Evolutionary conservation across 2,888 invertebrate species (phyloP).

Genomic region (Oxytorus armatus): DNA sequence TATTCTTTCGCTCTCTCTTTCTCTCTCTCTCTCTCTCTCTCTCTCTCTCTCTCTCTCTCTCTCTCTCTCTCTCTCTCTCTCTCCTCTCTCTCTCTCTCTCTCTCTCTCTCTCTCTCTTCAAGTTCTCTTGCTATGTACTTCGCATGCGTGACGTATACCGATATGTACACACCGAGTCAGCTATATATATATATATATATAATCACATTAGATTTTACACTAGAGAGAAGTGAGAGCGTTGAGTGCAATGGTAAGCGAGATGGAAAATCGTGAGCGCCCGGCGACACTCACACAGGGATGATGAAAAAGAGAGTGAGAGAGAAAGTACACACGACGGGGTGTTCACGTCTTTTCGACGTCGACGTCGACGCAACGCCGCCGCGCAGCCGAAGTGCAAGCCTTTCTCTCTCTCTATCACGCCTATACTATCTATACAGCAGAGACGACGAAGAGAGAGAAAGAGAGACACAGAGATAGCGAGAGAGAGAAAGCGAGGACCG

Average conservation of each 20-base stretch:
- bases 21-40: no score
- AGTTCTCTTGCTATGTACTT: conserved; percentile 31
- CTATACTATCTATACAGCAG: conserved; percentile 19
- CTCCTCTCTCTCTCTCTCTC: conserved; percentile 26
- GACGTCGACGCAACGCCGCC: conserved; percentile 82
- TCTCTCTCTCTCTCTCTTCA: conserved; percentile 14
- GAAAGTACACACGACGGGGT: conserved; percentile 54
- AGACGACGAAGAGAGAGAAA: conserved; percentile 23
- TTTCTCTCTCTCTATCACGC: conserved; percentile 25
- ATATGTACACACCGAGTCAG: neutral
- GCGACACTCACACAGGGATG: conserved; percentile 30
- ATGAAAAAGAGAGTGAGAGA: neutral
- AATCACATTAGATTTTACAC: neutral
- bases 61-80: conserved; percentile 14
- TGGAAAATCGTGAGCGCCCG: conserved; percentile 45
- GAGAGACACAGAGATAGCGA: conserved; percentile 16
- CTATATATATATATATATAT: conserved; percentile 1
- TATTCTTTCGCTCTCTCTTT: no score
- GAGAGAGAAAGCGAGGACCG: no score
- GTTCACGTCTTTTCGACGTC: conserved; percentile 81
- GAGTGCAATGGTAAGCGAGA: conserved; percentile 44
- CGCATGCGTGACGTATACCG: conserved; percentile 27
- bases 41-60: conserved; percentile 23
- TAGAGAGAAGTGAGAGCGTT: conserved; percentile 14
- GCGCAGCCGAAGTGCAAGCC: conserved; percentile 76